Evolutionary conservation across 2,113 vertebrate species (phyloP).

Genomic region (Psilopsiagon aurifrons): DNA sequence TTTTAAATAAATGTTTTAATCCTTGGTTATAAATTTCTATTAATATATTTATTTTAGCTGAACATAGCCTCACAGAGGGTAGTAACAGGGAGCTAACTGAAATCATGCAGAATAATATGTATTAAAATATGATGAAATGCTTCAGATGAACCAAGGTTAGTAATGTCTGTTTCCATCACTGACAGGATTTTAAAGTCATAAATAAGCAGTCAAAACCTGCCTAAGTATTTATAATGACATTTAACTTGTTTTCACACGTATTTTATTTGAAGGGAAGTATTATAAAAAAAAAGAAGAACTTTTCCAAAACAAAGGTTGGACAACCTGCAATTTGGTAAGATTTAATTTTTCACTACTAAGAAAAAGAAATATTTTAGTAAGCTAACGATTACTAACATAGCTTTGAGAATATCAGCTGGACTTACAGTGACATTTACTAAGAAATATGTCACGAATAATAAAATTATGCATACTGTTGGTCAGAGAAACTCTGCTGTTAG

Average conservation of each 20-base stretch:
- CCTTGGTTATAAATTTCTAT: background rate
- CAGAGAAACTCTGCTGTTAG: background rate
- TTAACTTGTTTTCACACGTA: background rate
- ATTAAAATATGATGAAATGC: background rate
- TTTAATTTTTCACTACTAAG: background rate
- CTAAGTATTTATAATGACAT: background rate
- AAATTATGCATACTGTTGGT: background rate
- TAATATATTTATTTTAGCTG: background rate
- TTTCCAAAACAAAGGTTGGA: background rate
- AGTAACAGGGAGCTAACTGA: background rate
- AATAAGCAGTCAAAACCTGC: background rate
- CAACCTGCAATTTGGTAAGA: background rate
- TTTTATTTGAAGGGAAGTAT: background rate
- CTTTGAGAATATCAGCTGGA: background rate
- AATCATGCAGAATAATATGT: background rate
- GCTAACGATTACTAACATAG: background rate
- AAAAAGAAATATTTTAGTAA: background rate
- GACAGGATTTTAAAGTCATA: background rate
- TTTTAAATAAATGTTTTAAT: background rate
- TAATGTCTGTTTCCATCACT: background rate
- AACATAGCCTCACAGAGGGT: background rate
- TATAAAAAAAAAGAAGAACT: background rate
- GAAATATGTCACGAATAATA: background rate
- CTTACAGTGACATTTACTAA: background rate
- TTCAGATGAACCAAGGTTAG: background rate